phyloP scores from a whole-genome alignment of 2,797 vertebrate genomes.

The Xenentodon cancila region DNA sequence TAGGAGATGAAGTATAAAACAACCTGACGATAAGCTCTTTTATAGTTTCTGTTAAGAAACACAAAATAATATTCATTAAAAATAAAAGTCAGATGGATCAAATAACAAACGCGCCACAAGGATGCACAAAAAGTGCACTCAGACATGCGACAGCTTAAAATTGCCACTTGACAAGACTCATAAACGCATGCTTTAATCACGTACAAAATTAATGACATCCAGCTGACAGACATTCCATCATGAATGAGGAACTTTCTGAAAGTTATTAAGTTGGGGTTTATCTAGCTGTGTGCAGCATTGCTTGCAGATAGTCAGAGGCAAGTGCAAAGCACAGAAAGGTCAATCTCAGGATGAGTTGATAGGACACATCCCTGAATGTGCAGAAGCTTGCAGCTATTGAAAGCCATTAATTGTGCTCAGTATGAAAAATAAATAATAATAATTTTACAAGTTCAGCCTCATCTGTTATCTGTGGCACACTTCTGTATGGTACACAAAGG shows the following conservation, averaged over 20 bases:
- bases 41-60: background rate
- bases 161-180: constrained; percentile 67
- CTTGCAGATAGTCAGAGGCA: constrained; percentile 63
- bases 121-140: constrained; percentile 18
- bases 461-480: constrained; percentile 80
- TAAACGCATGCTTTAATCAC: constrained; percentile 76
- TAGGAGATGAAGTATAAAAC: constrained; percentile 7
- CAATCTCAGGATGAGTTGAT: constrained; percentile 73
- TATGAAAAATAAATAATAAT: constrained; percentile 74
- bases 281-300: constrained; percentile 69
- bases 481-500: constrained; percentile 75
- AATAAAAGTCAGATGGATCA: background rate
- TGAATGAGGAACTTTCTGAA: constrained; percentile 72
- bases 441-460: constrained; percentile 74
- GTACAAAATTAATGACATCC: constrained; percentile 73
- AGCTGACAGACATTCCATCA: constrained; percentile 83
- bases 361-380: constrained; percentile 72
- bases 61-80: background rate
- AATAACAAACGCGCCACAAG: constrained; percentile 22
- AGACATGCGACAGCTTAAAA: constrained; percentile 54
- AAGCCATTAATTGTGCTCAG: constrained; percentile 77
- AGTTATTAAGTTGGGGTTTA: constrained; percentile 75
- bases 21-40: background rate
- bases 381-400: constrained; percentile 60
- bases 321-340: constrained; percentile 70